A percentile compares a stretch with the other conserved stretches of the same genome.
phyloP scores from a whole-genome alignment of 2,113 vertebrate species.

The Lethenteron camtschaticum region DNA sequence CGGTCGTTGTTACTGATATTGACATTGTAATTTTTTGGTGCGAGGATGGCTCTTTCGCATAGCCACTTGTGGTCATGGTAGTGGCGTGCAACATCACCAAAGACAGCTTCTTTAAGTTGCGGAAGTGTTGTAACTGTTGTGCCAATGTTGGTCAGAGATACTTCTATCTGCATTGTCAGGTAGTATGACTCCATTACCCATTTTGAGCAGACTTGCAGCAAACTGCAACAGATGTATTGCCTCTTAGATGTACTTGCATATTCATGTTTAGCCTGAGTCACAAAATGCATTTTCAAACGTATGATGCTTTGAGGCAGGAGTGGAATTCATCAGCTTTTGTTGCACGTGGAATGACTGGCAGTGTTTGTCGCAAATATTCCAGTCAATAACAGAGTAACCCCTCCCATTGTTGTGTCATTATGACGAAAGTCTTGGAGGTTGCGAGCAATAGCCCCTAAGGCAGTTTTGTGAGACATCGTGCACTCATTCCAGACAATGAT shows the following conservation, averaged over 20 bases:
- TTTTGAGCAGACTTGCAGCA: neutral
- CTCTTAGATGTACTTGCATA: neutral
- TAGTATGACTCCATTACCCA: neutral
- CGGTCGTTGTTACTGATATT: neutral
- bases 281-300: too few species aligned
- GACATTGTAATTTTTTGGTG: neutral
- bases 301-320: neutral
- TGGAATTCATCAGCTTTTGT: neutral
- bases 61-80: neutral
- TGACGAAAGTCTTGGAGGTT: neutral
- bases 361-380: neutral
- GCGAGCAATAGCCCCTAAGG: neutral
- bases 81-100: neutral
- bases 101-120: neutral
- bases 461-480: neutral
- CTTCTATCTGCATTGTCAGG: too few species aligned
- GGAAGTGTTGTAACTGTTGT: conserved; percentile 1
- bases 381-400: neutral
- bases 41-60: conserved; percentile 2
- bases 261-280: too few species aligned
- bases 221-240: neutral
- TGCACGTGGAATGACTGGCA: conserved; percentile 2
- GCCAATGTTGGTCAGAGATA: neutral
- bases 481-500: neutral
- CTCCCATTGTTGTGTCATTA: neutral